phyloP scores from a whole-genome alignment of 2,888 invertebrate genomes.

The Parapristionchus giblindavisi region DNA sequence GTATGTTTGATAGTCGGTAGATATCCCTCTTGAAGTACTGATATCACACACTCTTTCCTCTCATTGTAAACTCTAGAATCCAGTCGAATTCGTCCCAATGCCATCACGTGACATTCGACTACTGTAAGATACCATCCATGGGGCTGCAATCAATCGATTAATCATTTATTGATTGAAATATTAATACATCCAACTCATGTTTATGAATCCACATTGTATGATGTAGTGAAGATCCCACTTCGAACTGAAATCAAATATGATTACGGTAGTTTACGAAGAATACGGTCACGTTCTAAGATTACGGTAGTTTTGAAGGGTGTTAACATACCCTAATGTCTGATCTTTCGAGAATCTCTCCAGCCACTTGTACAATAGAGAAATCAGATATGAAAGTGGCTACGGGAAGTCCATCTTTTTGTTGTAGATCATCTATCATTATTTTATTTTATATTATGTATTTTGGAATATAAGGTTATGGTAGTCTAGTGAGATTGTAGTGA shows the following conservation, averaged over 20 bases:
- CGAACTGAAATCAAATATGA: too few species aligned
- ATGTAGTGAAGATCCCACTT: too few species aligned
- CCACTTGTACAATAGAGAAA: background rate
- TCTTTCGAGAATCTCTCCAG: background rate
- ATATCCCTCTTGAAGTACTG: slow-evolving; percentile 14
- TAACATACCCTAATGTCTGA: background rate
- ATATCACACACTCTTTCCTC: background rate
- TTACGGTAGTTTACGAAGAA: too few species aligned
- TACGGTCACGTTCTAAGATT: too few species aligned
- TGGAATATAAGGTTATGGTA: background rate
- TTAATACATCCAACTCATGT: background rate
- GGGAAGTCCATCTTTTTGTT: background rate
- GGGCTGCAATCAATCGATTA: background rate
- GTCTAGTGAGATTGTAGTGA: background rate
- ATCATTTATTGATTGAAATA: background rate
- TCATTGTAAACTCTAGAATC: background rate
- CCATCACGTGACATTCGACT: background rate
- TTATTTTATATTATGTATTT: background rate
- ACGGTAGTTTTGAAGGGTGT: too few species aligned
- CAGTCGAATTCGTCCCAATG: background rate
- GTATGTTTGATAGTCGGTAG: too few species aligned
- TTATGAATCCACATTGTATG: too few species aligned
- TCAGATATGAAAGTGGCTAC: background rate
- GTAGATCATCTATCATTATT: background rate
- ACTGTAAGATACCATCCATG: slow-evolving; percentile 7